Percentiles rank a stretch among this genome's conserved stretches.
Conservation (phyloP, 2,113 vertebrate species). For the Sebastes fasciatus region DNA sequence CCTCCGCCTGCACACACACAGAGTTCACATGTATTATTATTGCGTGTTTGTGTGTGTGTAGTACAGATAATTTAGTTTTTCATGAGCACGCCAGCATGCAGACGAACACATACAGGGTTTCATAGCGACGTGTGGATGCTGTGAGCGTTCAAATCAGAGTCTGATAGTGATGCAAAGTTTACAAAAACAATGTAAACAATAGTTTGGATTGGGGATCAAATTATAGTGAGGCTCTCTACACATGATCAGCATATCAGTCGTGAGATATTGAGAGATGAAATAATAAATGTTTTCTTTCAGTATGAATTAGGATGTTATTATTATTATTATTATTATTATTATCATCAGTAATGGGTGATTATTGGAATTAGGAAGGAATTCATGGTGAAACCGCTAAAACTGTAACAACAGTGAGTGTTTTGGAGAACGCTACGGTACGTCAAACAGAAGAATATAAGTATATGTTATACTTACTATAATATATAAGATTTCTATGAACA, state of each 20-base stretch:
- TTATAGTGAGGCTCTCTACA: constrained; percentile 10
- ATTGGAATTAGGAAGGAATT: background rate
- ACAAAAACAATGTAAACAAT: background rate
- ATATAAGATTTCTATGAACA: too few relatives aligned
- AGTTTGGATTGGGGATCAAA: constrained; percentile 22
- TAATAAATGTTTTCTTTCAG: background rate
- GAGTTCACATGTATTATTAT: too few relatives aligned
- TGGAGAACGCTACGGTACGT: background rate
- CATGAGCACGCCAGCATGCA: constrained; percentile 30
- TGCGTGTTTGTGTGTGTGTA: background rate
- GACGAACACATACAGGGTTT: constrained; percentile 49
- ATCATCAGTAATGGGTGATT: too few relatives aligned
- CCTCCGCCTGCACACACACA: constrained; percentile 89
- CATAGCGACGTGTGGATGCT: constrained; percentile 28
- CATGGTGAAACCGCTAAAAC: background rate
- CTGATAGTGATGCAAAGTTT: background rate
- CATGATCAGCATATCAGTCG: background rate
- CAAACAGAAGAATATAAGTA: background rate
- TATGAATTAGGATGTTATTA: too few relatives aligned
- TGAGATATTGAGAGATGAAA: background rate
- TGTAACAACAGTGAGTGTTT: background rate
- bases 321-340: too few relatives aligned
- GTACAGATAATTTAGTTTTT: background rate
- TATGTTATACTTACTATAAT: too few relatives aligned
- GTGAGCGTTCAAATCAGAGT: background rate